These are phyloP conservation scores for Dolomedes plantarius DNA, from an alignment of 2,888 invertebrate genomes.

Conservation along the genomic window DNA sequence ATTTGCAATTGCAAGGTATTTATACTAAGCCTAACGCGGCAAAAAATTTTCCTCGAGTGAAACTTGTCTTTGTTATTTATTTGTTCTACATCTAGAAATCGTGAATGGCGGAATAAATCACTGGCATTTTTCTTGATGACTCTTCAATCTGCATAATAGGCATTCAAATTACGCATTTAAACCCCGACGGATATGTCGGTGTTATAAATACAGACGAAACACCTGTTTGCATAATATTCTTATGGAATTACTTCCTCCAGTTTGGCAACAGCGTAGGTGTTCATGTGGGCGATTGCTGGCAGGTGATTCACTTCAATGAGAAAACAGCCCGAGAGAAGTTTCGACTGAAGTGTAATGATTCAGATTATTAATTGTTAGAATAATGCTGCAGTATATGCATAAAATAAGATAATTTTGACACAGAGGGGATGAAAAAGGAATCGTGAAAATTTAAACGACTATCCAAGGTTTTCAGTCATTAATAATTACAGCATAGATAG, in stretches of 20 bases:
- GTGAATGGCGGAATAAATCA: not conserved
- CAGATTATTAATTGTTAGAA: not conserved
- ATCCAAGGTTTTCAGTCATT: too few relatives aligned
- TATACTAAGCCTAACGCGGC: not conserved
- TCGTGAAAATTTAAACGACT: too few relatives aligned
- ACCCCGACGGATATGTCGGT: slow-evolving; percentile 23
- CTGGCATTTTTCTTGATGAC: not conserved
- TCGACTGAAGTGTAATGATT: not conserved
- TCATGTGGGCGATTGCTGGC: not conserved
- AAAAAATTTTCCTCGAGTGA: not conserved
- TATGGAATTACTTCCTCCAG: not conserved
- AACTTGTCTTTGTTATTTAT: not conserved
- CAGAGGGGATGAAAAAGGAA: too few relatives aligned
- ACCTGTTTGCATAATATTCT: slow-evolving; percentile 58
- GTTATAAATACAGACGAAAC: slow-evolving; percentile 28
- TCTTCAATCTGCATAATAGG: slow-evolving; percentile 32
- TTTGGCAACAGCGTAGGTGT: slow-evolving; percentile 29
- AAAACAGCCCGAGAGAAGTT: not conserved
- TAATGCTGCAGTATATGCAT: not conserved
- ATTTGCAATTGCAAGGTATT: too few relatives aligned
- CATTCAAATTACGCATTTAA: slow-evolving; percentile 57
- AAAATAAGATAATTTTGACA: too few relatives aligned
- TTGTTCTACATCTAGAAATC: not conserved
- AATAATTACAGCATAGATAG: too few relatives aligned
- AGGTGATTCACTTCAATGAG: slow-evolving; percentile 12